Percentiles rank a stretch among this genome's conserved stretches.
phyloP scores from a whole-genome alignment of 2,113 vertebrate genomes.

The Oryzias melastigma region DNA sequence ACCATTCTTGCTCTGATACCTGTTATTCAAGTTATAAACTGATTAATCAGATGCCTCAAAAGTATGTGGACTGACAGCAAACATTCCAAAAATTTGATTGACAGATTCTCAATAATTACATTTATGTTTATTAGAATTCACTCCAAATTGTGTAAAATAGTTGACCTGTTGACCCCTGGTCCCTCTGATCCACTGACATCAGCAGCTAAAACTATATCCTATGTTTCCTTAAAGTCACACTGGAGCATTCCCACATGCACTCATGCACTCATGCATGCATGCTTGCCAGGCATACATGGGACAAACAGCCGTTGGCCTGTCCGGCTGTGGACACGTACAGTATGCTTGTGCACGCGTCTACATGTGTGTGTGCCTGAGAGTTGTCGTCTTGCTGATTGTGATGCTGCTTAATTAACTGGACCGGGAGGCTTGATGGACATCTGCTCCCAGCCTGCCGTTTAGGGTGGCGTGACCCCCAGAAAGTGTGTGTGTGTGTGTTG shows the following conservation, averaged over 20 bases:
- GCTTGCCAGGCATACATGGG: background rate
- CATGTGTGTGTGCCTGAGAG: slow-evolving; percentile 20
- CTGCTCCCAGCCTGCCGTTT: slow-evolving; percentile 67
- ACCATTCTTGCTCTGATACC: no score
- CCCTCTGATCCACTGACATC: background rate
- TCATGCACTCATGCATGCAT: background rate
- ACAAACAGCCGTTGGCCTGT: slow-evolving; percentile 29
- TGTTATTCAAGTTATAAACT: no score
- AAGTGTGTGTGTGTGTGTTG: slow-evolving; percentile 20
- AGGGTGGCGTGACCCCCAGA: slow-evolving; percentile 56
- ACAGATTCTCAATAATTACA: no score
- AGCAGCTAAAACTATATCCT: background rate
- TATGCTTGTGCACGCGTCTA: slow-evolving; percentile 25
- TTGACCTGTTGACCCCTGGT: background rate
- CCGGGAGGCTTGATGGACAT: slow-evolving; percentile 69
- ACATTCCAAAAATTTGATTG: no score
- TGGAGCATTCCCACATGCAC: background rate
- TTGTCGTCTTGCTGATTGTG: slow-evolving; percentile 40
- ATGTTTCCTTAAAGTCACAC: background rate
- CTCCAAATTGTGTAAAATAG: no score
- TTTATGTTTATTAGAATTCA: no score
- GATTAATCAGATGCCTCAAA: no score
- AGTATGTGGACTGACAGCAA: no score
- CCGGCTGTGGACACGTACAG: slow-evolving; percentile 16
- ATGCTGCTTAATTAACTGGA: slow-evolving; percentile 68